Percentiles rank a stretch among this genome's conserved stretches.
Evolutionary conservation across 37 sponge, comb jelly and placozoan species (phyloP).

Genomic region (Diacarnus erythraeanus): DNA sequence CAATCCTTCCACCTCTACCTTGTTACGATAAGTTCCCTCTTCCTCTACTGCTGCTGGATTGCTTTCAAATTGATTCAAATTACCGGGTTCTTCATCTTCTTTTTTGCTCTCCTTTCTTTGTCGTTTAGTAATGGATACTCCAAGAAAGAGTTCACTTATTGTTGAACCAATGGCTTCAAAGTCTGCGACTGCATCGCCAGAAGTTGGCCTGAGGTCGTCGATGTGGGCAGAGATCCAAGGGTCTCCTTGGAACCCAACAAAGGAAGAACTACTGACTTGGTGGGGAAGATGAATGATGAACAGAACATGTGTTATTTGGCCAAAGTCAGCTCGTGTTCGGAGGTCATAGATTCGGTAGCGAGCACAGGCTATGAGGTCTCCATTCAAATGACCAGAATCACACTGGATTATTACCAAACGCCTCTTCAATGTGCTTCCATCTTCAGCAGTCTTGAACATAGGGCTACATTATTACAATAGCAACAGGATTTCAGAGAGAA

Average conservation of each 20-base stretch:
- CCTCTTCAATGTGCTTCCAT: neutral
- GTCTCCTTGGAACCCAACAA: slow-evolving; percentile 79
- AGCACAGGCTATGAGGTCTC: slow-evolving; percentile 90
- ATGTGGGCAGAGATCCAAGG: slow-evolving; percentile 75
- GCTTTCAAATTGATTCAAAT: too few relatives aligned
- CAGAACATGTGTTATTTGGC: slow-evolving; percentile 49
- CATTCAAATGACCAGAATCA: slow-evolving; percentile 78
- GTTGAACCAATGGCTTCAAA: slow-evolving; percentile 28
- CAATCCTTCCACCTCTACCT: too few relatives aligned
- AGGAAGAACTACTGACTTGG: slow-evolving; percentile 37
- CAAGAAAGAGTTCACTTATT: slow-evolving; percentile 69
- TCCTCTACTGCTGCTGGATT: neutral
- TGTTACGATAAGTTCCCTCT: too few relatives aligned
- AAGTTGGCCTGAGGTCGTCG: slow-evolving; percentile 68
- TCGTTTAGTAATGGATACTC: neutral
- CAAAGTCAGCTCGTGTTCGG: neutral
- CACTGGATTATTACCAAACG: slow-evolving; percentile 80
- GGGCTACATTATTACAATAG: neutral
- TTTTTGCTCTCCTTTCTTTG: neutral
- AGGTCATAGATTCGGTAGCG: slow-evolving; percentile 73
- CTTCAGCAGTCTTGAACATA: neutral
- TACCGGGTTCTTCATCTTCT: neutral
- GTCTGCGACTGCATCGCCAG: slow-evolving; percentile 19
- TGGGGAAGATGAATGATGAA: slow-evolving; percentile 68
- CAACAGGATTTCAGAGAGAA: too few relatives aligned